A percentile compares a stretch with the other conserved stretches of the same genome.
These are phyloP conservation scores for Morone chrysops DNA, from an alignment of 2,113 vertebrate species.

Conservation along the genomic window DNA sequence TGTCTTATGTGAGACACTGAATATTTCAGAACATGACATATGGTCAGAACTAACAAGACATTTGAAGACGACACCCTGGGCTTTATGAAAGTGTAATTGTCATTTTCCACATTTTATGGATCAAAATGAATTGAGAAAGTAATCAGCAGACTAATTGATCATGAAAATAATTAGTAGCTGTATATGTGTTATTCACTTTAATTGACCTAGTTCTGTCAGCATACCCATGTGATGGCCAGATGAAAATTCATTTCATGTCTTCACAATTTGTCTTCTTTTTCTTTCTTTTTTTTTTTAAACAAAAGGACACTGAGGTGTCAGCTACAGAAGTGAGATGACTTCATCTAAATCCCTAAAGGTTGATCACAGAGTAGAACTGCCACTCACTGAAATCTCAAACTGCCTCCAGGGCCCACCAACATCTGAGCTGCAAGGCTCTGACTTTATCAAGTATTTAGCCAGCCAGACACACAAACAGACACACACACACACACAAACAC, in stretches of 20 bases:
- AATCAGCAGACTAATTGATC: background rate
- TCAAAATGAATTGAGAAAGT: background rate
- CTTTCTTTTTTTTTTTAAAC: background rate
- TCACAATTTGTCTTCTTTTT: background rate
- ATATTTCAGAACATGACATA: background rate
- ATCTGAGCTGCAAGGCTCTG: constrained; percentile 48
- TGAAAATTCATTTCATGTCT: constrained; percentile 13
- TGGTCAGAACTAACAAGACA: background rate
- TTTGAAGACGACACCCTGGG: background rate
- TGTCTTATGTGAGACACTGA: background rate
- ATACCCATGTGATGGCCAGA: background rate
- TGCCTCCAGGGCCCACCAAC: constrained; percentile 40
- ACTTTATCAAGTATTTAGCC: constrained; percentile 69
- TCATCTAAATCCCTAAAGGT: constrained; percentile 60
- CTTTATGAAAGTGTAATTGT: background rate
- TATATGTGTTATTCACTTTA: background rate
- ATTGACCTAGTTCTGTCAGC: background rate
- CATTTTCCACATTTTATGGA: background rate
- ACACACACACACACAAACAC: constrained; percentile 16
- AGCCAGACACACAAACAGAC: constrained; percentile 22
- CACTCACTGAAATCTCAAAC: constrained; percentile 64
- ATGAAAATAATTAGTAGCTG: background rate
- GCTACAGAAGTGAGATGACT: constrained; percentile 40
- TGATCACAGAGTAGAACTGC: constrained; percentile 56
- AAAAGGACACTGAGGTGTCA: constrained; percentile 36